A percentile compares a stretch with the other conserved stretches of the same genome.
phyloP scores from a whole-genome alignment of 2,888 invertebrate genomes.

The Punctoribates punctum region DNA sequence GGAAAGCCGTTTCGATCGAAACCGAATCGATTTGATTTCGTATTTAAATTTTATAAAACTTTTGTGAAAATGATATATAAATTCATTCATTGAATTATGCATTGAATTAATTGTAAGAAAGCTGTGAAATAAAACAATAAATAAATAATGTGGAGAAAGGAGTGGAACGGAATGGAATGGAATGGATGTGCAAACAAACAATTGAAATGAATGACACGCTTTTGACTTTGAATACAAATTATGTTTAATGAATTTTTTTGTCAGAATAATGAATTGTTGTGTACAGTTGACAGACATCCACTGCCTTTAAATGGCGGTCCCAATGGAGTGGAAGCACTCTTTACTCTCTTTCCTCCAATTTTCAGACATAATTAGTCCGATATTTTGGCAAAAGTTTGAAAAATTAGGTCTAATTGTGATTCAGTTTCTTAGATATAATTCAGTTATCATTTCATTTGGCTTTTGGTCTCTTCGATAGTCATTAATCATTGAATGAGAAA shows the following conservation, averaged over 20 bases:
- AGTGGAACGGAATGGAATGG: neutral
- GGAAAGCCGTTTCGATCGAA: no score
- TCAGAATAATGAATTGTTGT: neutral
- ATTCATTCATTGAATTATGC: no score
- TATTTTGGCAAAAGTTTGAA: neutral
- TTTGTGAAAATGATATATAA: no score
- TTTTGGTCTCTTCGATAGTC: neutral
- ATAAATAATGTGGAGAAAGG: neutral
- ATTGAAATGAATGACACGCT: neutral
- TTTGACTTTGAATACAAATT: slow-evolving; percentile 3
- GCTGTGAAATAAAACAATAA: neutral
- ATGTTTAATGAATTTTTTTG: neutral
- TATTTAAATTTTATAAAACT: no score
- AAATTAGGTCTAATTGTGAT: slow-evolving; percentile 8
- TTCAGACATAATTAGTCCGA: neutral
- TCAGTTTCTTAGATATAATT: slow-evolving; percentile 30
- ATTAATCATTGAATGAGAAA: slow-evolving; percentile 1
- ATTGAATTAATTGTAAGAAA: no score
- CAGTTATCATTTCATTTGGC: slow-evolving; percentile 7
- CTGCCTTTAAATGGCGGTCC: neutral
- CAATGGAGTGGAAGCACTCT: neutral
- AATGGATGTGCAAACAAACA: neutral
- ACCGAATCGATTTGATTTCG: no score
- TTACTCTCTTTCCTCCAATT: neutral
- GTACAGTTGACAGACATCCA: neutral